Evolutionary conservation across 2,797 vertebrate species (phyloP), one percentile per base, ranked within the genome.

Genomic region (Harpagifer antarcticus): DNA sequence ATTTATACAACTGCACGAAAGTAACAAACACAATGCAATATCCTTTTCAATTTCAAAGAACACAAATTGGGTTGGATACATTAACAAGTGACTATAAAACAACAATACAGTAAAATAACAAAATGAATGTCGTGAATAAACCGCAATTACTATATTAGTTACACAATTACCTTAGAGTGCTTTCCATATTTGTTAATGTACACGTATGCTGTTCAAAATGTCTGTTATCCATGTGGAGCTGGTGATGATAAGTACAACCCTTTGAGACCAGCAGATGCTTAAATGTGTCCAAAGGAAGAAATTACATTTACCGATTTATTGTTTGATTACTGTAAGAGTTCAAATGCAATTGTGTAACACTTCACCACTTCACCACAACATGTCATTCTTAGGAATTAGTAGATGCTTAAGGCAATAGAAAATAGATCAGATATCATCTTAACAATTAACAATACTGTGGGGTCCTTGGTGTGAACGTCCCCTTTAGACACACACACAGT

Each of bases 401-500:
- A 6, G 6, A 33, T 44, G 9, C 10, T 3, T 19, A n/a, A 52
- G 9, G 12, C 50, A 42, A 45, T 13, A 27, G 16, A 37, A 45
- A 42, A 45, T 13, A 27, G 16, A 37, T 4, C 31, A 33, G 20
- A 45, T 16, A 58, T 73, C 49, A 60, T 17, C 23, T 44, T 13
- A 60, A 67, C 27, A 70, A 49, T 76, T 65, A 76, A 9, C 27
- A 61, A 7, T 40, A 40, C 16, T 27, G 19, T 6, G 15, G 19
- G 31, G 40, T 13, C 8, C 20, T 59, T 72, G 31, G 45, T 61
- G 57, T 54, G 54, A 76, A 64, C 43, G 31, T 1, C 37, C 20
- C 58, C 57, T 40, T 77, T 13, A 83, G 57, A 52, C 74, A 17
- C 78, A 79, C 69, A 58, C 76, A 69, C 73, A 63, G 33, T 69